Conservation (phyloP, 2,888 invertebrate species). For the Ochropacha duplaris region DNA sequence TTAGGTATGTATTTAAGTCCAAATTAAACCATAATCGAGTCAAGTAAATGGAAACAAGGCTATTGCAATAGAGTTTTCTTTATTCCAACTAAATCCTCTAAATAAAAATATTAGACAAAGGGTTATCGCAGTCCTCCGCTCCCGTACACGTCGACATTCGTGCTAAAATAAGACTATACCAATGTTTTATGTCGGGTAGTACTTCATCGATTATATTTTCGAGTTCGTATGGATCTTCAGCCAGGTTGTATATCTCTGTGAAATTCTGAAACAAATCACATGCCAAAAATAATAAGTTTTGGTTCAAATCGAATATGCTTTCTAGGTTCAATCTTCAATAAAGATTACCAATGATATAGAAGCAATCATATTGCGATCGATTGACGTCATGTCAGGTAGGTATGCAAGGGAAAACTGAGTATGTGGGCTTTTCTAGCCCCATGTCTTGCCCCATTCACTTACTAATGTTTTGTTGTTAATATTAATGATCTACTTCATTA, state of each 20-base stretch:
- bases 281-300: too few relatives aligned
- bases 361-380: too few relatives aligned
- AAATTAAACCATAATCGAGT: not conserved
- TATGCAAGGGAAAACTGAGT: too few relatives aligned
- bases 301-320: too few relatives aligned
- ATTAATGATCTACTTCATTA: too few relatives aligned
- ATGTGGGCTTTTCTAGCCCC: too few relatives aligned
- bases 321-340: too few relatives aligned
- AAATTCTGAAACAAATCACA: conserved; percentile 80
- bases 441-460: too few relatives aligned
- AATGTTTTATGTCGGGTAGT: conserved; percentile 77
- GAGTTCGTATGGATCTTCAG: conserved; percentile 87
- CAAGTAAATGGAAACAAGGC: conserved; percentile 7
- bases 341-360: too few relatives aligned
- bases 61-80: not conserved
- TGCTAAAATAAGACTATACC: conserved; percentile 76
- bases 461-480: too few relatives aligned
- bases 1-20: not conserved
- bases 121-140: conserved; percentile 45
- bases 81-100: conserved; percentile 8
- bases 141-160: conserved; percentile 79
- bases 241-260: conserved; percentile 90
- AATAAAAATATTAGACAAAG: conserved; percentile 15
- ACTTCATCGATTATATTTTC: conserved; percentile 81
- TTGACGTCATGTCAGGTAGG: too few relatives aligned